phyloP scores from a whole-genome alignment of 2,888 invertebrate genomes.

The Leptothorax acervorum region DNA sequence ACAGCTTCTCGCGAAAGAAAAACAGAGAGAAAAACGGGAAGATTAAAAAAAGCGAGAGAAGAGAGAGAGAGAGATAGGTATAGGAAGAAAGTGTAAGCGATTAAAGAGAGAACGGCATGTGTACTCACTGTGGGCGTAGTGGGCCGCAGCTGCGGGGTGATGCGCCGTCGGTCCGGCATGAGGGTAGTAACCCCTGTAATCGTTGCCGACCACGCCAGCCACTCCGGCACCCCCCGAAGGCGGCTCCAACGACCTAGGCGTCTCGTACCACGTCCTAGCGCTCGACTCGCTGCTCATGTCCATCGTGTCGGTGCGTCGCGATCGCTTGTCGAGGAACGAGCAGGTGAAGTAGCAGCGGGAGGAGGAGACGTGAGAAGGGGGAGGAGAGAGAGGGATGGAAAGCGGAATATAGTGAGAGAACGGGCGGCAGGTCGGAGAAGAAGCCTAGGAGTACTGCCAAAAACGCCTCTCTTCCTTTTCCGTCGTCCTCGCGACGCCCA shows the following conservation, averaged over 20 bases:
- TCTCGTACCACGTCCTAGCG: constrained; percentile 85
- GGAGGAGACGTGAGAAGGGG: constrained; percentile 8
- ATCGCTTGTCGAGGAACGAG: constrained; percentile 9
- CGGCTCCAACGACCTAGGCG: constrained; percentile 83
- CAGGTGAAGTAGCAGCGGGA: neutral
- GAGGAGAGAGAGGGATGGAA: constrained; percentile 20
- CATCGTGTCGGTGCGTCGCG: constrained; percentile 77
- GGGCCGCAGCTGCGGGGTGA: constrained; percentile 83
- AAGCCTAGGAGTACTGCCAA: constrained; percentile 71
- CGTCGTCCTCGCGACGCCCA: constrained; percentile 65
- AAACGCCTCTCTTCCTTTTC: constrained; percentile 72
- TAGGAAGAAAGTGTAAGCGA: neutral
- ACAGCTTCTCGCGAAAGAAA: constrained; percentile 1
- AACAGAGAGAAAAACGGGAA: neutral
- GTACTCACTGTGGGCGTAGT: constrained; percentile 85
- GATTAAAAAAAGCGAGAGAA: neutral
- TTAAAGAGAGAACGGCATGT: constrained; percentile 1
- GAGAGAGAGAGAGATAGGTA: neutral
- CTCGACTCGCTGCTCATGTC: constrained; percentile 86
- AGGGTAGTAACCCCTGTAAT: constrained; percentile 84
- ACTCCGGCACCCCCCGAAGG: constrained; percentile 79
- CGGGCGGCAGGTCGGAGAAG: constrained; percentile 41
- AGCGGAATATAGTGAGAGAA: constrained; percentile 42
- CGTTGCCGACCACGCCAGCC: constrained; percentile 81
- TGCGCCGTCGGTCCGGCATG: constrained; percentile 84